Conservation (phyloP, 2,888 invertebrate genomes). For the Coenonympha glycerion region DNA sequence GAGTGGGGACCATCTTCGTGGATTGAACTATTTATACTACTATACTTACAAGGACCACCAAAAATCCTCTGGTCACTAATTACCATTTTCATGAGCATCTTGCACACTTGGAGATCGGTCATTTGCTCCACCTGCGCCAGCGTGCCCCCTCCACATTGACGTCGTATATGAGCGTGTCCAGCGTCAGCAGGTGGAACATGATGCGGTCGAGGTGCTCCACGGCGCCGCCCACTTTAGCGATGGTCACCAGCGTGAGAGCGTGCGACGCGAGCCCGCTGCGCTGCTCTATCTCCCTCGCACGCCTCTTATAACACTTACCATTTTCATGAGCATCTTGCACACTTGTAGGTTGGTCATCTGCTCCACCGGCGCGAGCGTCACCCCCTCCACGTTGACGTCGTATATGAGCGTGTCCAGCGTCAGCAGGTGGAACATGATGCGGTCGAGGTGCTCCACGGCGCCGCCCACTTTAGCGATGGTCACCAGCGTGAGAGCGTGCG, state of each 20-base stretch:
- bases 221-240: conserved; percentile 66
- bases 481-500: conserved; percentile 79
- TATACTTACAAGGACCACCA: too few species aligned
- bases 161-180: conserved; percentile 83
- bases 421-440: conserved; percentile 49
- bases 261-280: conserved; percentile 79
- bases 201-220: conserved; percentile 43
- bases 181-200: conserved; percentile 63
- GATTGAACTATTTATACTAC: too few species aligned
- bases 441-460: conserved; percentile 42
- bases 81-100: too few species aligned
- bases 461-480: conserved; percentile 71
- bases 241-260: conserved; percentile 78
- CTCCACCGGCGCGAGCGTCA: too few species aligned
- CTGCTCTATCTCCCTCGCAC: conserved; percentile 34
- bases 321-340: too few species aligned
- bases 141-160: conserved; percentile 76
- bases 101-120: too few species aligned
- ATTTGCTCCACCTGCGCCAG: too few species aligned
- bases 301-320: too few species aligned
- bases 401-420: conserved; percentile 83
- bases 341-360: too few species aligned
- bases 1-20: too few species aligned
- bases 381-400: conserved; percentile 77
- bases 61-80: too few species aligned